Evolutionary conservation across 2,888 invertebrate species (phyloP).

Genomic region (Apodemia duryi): DNA sequence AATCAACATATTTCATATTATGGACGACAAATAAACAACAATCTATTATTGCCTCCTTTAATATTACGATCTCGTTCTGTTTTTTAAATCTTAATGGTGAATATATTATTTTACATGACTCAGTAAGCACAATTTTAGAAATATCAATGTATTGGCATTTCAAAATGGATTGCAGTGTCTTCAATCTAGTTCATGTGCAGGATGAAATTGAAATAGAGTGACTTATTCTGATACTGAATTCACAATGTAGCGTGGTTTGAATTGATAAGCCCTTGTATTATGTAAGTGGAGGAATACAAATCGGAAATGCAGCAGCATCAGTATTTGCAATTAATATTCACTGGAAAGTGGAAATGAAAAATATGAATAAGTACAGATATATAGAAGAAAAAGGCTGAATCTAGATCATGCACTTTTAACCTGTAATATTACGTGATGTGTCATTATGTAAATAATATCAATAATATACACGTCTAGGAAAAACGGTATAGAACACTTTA

Average conservation of each 20-base stretch:
- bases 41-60: too few relatives aligned
- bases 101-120: background rate
- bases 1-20: too few relatives aligned
- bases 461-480: too few relatives aligned
- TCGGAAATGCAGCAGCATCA: background rate
- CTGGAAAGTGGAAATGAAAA: background rate
- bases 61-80: too few relatives aligned
- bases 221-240: background rate
- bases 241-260: background rate
- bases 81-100: background rate
- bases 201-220: background rate
- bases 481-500: too few relatives aligned
- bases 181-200: background rate
- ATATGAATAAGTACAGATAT: too few relatives aligned
- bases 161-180: background rate
- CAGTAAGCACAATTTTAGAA: background rate
- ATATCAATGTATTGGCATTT: background rate
- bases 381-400: too few relatives aligned
- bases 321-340: background rate
- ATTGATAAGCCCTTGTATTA: constrained; percentile 1
- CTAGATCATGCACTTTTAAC: too few relatives aligned
- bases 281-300: constrained; percentile 1
- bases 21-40: too few relatives aligned
- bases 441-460: too few relatives aligned
- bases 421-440: too few relatives aligned